Evolutionary conservation across 2,888 invertebrate species (phyloP).

Genomic region (Phlogophora meticulosa): DNA sequence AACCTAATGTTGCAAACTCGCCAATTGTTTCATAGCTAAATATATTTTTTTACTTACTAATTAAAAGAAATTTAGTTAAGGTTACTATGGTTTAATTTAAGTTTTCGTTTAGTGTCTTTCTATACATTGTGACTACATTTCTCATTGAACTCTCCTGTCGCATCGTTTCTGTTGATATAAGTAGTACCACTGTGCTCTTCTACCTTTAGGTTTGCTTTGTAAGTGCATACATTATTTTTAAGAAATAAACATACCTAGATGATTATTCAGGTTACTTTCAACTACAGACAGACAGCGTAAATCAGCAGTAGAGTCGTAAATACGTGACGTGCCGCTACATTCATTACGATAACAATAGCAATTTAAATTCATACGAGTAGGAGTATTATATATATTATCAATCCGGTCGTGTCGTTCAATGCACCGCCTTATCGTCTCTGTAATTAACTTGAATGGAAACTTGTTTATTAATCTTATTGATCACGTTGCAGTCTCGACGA

Average conservation of each 20-base stretch:
- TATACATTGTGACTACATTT: no score
- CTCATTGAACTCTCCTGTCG: no score
- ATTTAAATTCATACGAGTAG: conserved; percentile 73
- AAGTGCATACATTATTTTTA: no score
- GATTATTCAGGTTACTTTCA: conserved; percentile 10
- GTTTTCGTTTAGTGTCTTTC: no score
- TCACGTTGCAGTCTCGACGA: conserved; percentile 66
- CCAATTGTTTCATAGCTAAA: conserved; percentile 36
- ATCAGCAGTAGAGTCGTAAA: conserved; percentile 33
- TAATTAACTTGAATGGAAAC: conserved; percentile 75
- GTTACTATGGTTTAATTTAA: no score
- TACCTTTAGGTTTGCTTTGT: no score
- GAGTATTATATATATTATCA: conserved; percentile 71
- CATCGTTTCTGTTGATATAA: no score
- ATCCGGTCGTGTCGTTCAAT: conserved; percentile 73
- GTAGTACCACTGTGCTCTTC: no score
- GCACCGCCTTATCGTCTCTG: conserved; percentile 72
- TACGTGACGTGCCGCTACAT: conserved; percentile 49
- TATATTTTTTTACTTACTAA: conserved; percentile 32
- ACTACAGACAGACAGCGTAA: conserved; percentile 25
- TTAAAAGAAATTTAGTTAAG: no score
- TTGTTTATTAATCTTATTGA: conserved; percentile 73
- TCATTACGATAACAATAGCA: conserved; percentile 72
- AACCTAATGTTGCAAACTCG: conserved; percentile 48
- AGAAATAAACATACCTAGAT: conserved; percentile 13